Evolutionary conservation across 2,113 vertebrate species (phyloP), one percentile per base, ranked within the genome.

Genomic region (Anoplopoma fimbria): DNA sequence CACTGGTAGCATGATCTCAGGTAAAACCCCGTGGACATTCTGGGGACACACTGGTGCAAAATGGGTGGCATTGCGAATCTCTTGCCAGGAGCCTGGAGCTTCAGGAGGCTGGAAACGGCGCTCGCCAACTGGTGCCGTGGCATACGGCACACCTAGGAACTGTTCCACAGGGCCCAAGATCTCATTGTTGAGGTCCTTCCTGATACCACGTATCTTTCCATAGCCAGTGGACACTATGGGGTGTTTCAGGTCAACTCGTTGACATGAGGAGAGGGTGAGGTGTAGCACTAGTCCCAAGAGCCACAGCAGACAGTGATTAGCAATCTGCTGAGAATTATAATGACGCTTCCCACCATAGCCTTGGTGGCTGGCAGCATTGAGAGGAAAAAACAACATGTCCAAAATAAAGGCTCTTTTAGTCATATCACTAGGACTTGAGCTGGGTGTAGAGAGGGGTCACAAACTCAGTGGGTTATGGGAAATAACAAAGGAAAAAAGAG

Each of bases 1-100:
- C 81, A 98, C 95, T 0, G 97, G 97, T 7, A 98, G 95, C 97
- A 98, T 98, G 91, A 98, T 97, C 85, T 97, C 97, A 0, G 97
- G 97, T 79, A 98, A 93, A 69, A 97, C 96, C 27, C 97, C 97
- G 21, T 98, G 97, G 70, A 97, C 95, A 72, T 97, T 98, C 93
- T 98, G 97, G 3, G 97, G 97, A 92, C 97, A 98, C 65, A 97
- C 97, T 0, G 97, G 96, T 0, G 96, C 96, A 81, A 97, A 97
- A 63, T 95, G 95, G 13, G 97, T 98, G 93, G 97, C 96, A 38
- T 98, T 98, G 84, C 97, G 96, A 19, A 97, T 94, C 77, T 97
- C 97, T 42, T 97, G 95, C 97, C 97, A 97, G 29, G 97, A 98
- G 21, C 96, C 97, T 0, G 97, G 97, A 0, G 97, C 97, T 93